Base-by-base conservation (phyloP, 2,888 invertebrate species). In the Perizoma affinitatum region DNA sequence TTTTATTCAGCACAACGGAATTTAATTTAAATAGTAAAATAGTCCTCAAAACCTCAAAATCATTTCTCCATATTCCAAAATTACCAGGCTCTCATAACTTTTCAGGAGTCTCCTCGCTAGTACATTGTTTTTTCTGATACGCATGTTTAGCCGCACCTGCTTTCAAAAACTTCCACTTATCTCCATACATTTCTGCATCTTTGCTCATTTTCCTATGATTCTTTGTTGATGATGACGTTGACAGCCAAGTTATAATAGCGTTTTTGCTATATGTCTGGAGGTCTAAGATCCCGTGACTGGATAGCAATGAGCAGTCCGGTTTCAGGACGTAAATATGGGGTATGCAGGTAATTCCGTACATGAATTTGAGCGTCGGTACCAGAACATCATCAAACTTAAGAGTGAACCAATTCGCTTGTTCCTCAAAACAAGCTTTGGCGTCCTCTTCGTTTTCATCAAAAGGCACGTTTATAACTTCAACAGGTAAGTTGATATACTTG, bases 331-430 rank as follows among this genome's bases (percentile, higher is more conserved):
- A 48, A 5, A 92, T 63, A 54, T 83, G 80, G 0, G 91, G 91
- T 4, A 87, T 68, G 46, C 81, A 82, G 0, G 84, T 80, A 4
- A 92, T 72, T 5, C 72, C 75, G 46, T 89, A 87, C 73, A 85
- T 77, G 54, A 77, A 88, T 60, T 69, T 77, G 0, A 92, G 74
- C 1, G 65, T 65, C 0, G 61, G 47, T 72, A 88, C 75, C 40
- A 88, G 66, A 60, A 79, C 75, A 75, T 90, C 88, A 66, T 76
- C 62, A 69, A 74, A 79, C 6, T 70, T 69, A 7, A 90, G 78
- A 47, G 86, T 83, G 54, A 91, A 91, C 91, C 91, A 92, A 54
- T 92, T 91, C 0, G 91, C 91, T 78, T 92, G 91, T 0, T 67
- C 61, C 0, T 79, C 68, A 58, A 70, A 90, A 22, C 79, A 76